Evolutionary conservation across 2,113 vertebrate species (phyloP), one percentile per base, ranked within the genome.

Genomic region (Centropus unirufus): DNA sequence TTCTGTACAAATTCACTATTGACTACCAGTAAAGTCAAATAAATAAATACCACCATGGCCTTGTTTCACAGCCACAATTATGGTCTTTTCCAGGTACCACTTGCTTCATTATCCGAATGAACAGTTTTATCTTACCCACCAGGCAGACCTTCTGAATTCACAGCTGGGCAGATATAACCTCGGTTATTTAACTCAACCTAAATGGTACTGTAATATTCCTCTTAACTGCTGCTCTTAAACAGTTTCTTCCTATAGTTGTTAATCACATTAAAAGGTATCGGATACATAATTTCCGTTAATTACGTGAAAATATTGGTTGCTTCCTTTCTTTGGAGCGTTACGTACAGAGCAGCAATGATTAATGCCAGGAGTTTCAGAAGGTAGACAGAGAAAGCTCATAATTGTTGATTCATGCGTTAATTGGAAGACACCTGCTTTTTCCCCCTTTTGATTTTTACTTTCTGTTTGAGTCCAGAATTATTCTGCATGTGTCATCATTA

Each of bases 211-310:
- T 91, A 93, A 95, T 63, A 86, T 69, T 95, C 73, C 84, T 92
- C 87, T 89, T 92, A 95, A 95, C 89, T 87, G 91, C 92, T 87
- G 90, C 76, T 81, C 70, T 77, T 66, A 79, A 96, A 88, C 70
- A 82, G 78, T 61, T 95, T 90, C 44, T 77, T 86, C 49, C 78
- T 49, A 63, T 59, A 69, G 62, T 24, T 95, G 94, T 96, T 97
- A 92, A 96, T 97, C 96, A 97, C 93, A 89, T 95, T 96, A 93
- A 97, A 96, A 96, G 79, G 86, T 96, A 96, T 94, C n/a, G 69
- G 95, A 95, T 94, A 95, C 69, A 89, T 87, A 95, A 97, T 97
- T 97, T 97, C 93, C 96, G 94, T 97, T 95, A 97, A 96, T 97
- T 96, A 92, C 5, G 7, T 77, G 55, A 89, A 96, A 97, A 92